Base-by-base conservation (phyloP, 2,797 vertebrate species). In the Iguana delicatissima region DNA sequence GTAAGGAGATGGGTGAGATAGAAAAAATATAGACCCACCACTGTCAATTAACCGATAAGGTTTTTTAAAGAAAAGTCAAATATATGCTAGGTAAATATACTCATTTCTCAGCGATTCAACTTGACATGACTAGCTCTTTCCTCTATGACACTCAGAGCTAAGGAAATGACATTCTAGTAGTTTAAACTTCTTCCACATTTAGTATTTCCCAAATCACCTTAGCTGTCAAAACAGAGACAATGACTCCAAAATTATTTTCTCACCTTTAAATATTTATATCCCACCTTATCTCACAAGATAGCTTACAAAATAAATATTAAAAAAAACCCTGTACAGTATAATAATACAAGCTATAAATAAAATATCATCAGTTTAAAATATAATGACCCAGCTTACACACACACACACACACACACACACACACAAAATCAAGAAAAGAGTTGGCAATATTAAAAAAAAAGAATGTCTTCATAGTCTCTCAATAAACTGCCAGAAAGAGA, bases 241-340 rank as follows among this genome's bases (percentile, higher is more conserved):
- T 42, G 57, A 83, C 22, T 83, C 12, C 14, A 69, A 69, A 62
- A 7, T 83, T 83, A 62, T 62, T 83, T 64, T 38, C 81, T 83
- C 62, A 83, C 29, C 38, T 83, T 83, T 83, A 64, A 83, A 24
- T 83, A 35, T 81, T n/a, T 82, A n/a, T 82, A 59, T 62, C 12
- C 81, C 62, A 59, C 35, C 57, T 42, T 83, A 29, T 32, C 29
- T 69, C 35, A 74, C 35, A 38, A 74, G 73, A 26, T 35, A 74
- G 73, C 1, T 35, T 35, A 74, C 73, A 74, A 74, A 74, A 74
- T 74, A 74, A 74, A 38, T 74, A 74, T 38, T 35, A 38, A 74
- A 74, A 74, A 74, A 6, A 7, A 46, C 42, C 42, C 42, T 46
- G 16, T 35, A 74, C 73, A 8, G 32, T 72, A 32, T 9, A 67